Evolutionary conservation across 30 jellyfish, hydroid and myxozoan species (phyloP), one percentile per base, ranked within the genome.

Genomic region (Hydractinia echinata): DNA sequence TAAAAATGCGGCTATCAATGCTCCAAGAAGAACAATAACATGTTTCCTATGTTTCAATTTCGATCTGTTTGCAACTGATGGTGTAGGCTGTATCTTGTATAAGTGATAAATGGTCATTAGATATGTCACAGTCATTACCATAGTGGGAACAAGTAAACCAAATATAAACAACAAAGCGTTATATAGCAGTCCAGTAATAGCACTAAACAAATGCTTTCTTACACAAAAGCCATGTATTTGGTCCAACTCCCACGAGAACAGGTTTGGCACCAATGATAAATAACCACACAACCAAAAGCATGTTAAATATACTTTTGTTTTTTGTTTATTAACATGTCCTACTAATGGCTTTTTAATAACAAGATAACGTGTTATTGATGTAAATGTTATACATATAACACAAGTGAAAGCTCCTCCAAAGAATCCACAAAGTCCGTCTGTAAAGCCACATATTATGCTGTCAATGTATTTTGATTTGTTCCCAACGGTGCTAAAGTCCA

Each of bases 391-490:
- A 64, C 74, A 64, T 6, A 44, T 51, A 64, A 64, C 74, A 13
- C 74, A 44, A 64, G 74, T n/a, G 39, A 64, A 64, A 7, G 19
- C 74, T 7, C 19, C 19, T 6, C 18, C 19, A 51, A 64, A 64
- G 74, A 64, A 64, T 51, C 74, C 19, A 13, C 19, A 64, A 44
- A 64, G 19, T 64, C 74, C 74, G 10, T 64, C 74, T 64, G 74
- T 64, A 64, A 64, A 64, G 10, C 74, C 74, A 13, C 74, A 64
- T 51, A n/a, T 64, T 7, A 64, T 13, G 7, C 18, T 64, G 74
- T 64, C 74, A n/a, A 13, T 0, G 39, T n/a, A 51, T 13, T 7
- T 51, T n/a, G 74, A 64, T 64, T 44, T 64, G 19, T 7, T n/a
- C 39, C 74, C 39, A 44, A 64, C 10, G 4, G 19, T 64, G 19